Base-by-base conservation (phyloP, 2,113 vertebrate genomes). In the Vimba vimba region DNA sequence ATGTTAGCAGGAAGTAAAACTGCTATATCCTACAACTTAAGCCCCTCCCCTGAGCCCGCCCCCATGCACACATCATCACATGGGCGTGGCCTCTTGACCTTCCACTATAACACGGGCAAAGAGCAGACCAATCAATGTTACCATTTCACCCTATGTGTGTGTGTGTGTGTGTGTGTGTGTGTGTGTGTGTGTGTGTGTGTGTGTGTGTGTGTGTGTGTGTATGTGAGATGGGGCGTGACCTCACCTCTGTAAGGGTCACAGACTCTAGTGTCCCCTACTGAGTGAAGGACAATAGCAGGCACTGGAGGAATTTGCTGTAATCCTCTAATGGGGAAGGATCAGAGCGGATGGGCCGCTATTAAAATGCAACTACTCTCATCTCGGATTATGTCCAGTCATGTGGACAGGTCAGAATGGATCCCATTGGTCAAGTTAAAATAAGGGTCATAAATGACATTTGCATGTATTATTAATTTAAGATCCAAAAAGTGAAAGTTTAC, bases 401-500 rank as follows among this genome's bases (percentile, higher is more conserved):
- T 59, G 78, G 12, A 6, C 33, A 30, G 62, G 10, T 50, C n/a
- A 30, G 21, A 73, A n/a, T 13, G 69, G 36, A 73, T 55, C 75
- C 75, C 15, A 23, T 8, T 23, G n/a, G 43, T 50, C 73, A 45
- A 74, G 3, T 2, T 64, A 6, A 64, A 13, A 47, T 47, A 43
- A 2, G 1, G 15, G 4, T 17, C 11, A 36, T 11, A 69, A 1
- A 19, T 11, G 25, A 25, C 59, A 62, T 62, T 6, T n/a, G 6
- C 69, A 75, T 74, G 71, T 0, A 47, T 43, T 25, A 47, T n/a
- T 74, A 23, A 74, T 47, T 45, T 47, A 75, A 27, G 6, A 75
- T 8, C 27, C 12, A 17, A 33, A 47, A n/a, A 9, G 2, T 2
- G 2, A 92, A 84, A 83, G 94, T 88, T 95, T 94, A 91, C 94